Evolutionary conservation across 2,797 vertebrate genomes (phyloP).

Genomic region (Chaunax sp.): DNA sequence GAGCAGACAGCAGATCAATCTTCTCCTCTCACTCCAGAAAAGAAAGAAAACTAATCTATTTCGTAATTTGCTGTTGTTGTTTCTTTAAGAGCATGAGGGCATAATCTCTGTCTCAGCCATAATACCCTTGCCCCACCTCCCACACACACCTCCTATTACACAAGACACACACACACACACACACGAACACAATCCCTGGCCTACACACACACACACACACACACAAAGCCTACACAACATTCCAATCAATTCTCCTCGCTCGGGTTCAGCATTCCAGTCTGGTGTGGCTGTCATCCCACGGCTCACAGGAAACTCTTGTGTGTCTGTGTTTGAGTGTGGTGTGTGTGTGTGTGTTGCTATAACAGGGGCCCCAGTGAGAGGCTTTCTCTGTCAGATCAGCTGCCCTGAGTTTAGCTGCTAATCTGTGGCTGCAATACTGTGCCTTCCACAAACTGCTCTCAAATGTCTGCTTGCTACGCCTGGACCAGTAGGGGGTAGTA

Average conservation of each 20-base stretch:
- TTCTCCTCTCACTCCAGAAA: background rate
- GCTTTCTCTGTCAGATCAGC: slow-evolving; percentile 67
- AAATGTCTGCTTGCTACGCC: slow-evolving; percentile 7
- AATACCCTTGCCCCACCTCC: slow-evolving; percentile 4
- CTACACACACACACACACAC: slow-evolving; percentile 4
- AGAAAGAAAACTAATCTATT: slow-evolving; percentile 10
- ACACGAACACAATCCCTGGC: background rate
- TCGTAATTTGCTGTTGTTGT: slow-evolving; percentile 1
- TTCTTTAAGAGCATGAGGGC: slow-evolving; percentile 24
- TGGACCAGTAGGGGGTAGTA: slow-evolving; percentile 9
- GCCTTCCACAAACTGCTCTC: slow-evolving; percentile 1
- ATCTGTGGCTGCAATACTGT: slow-evolving; percentile 46
- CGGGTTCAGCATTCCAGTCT: slow-evolving; percentile 74
- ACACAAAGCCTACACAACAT: slow-evolving; percentile 56
- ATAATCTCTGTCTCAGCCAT: slow-evolving; percentile 15
- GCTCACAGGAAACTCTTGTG: slow-evolving; percentile 48
- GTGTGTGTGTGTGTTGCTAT: slow-evolving; percentile 55
- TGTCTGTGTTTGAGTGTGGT: too few relatives aligned
- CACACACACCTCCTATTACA: slow-evolving; percentile 14
- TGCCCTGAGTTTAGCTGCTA: slow-evolving; percentile 63
- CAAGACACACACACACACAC: slow-evolving; percentile 17
- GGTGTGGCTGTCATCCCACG: slow-evolving; percentile 64
- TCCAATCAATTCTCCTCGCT: slow-evolving; percentile 80
- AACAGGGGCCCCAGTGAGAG: slow-evolving; percentile 65
- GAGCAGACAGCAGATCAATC: background rate